phyloP scores from a whole-genome alignment of 2,113 vertebrate genomes.

The Sporophila hypoxantha region DNA sequence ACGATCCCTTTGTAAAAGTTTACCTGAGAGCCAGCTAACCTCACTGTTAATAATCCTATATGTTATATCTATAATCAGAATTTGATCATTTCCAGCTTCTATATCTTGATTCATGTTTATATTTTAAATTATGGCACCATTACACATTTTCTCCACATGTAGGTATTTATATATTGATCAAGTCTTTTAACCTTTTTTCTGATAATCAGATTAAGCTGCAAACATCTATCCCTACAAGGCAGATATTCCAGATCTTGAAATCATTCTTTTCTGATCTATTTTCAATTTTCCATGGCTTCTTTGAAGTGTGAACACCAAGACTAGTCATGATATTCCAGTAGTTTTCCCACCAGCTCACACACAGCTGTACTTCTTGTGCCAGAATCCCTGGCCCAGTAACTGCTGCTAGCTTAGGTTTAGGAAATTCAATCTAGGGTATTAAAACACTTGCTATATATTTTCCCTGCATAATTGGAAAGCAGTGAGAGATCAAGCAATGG shows the following conservation, averaged over 20 bases:
- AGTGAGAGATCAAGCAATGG: constrained; percentile 44
- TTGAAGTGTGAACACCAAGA: constrained; percentile 48
- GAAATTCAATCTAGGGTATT: constrained; percentile 55
- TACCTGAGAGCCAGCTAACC: not conserved
- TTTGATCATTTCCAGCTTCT: not conserved
- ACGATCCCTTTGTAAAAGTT: not conserved
- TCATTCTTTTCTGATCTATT: constrained; percentile 55
- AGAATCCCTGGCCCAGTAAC: constrained; percentile 29
- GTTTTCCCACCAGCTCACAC: constrained; percentile 59
- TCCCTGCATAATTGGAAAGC: constrained; percentile 45
- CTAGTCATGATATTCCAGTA: constrained; percentile 54
- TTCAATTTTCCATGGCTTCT: constrained; percentile 54
- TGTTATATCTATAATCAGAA: not conserved
- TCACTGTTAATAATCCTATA: not conserved
- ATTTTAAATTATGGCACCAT: not conserved
- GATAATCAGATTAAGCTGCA: constrained; percentile 11
- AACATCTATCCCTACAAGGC: constrained; percentile 1
- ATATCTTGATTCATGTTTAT: not conserved
- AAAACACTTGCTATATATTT: constrained; percentile 54
- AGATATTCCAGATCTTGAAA: constrained; percentile 42
- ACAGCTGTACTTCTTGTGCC: constrained; percentile 59
- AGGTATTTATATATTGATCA: not conserved
- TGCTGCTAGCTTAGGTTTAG: constrained; percentile 38
- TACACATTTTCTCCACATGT: not conserved
- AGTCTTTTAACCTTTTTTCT: constrained; percentile 7